Evolutionary conservation across 2,113 vertebrate species (phyloP).

Genomic region (Tyto alba): DNA sequence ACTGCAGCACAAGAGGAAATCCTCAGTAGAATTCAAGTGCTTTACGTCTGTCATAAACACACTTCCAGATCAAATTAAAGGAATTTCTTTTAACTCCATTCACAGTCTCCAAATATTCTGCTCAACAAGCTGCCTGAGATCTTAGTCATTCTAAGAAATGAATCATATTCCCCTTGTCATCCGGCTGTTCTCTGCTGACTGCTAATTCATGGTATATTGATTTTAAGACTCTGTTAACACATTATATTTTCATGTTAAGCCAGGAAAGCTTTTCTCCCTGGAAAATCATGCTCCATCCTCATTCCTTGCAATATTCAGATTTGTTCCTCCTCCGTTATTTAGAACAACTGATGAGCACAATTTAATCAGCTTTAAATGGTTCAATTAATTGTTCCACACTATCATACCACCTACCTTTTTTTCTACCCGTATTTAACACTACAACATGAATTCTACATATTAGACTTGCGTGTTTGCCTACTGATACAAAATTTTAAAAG

Average conservation of each 20-base stretch:
- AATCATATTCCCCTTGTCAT: slow-evolving; percentile 59
- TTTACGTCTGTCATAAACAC: slow-evolving; percentile 51
- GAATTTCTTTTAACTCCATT: slow-evolving; percentile 31
- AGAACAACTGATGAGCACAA: slow-evolving; percentile 9
- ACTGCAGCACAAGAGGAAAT: slow-evolving; percentile 1
- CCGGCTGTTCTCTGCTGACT: slow-evolving; percentile 59
- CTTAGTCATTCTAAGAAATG: slow-evolving; percentile 62
- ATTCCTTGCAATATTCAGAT: neutral
- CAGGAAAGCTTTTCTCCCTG: slow-evolving; percentile 55
- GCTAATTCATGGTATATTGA: slow-evolving; percentile 71
- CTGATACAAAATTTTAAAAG: neutral
- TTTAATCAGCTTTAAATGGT: slow-evolving; percentile 29
- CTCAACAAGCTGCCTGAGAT: slow-evolving; percentile 51
- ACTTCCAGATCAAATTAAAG: slow-evolving; percentile 65
- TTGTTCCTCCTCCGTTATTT: neutral
- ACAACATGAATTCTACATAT: neutral
- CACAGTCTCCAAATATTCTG: slow-evolving; percentile 7
- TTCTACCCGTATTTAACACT: neutral
- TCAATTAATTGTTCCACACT: neutral
- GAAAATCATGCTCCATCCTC: slow-evolving; percentile 24
- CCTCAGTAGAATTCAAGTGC: slow-evolving; percentile 48
- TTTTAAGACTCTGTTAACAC: slow-evolving; percentile 63
- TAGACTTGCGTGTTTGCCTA: neutral
- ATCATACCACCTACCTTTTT: neutral
- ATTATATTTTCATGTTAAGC: slow-evolving; percentile 45